Evolutionary conservation across 1,140 invertebrate species (phyloP), one percentile per base, ranked within the genome.

Genomic region (Berghia stephanieae): DNA sequence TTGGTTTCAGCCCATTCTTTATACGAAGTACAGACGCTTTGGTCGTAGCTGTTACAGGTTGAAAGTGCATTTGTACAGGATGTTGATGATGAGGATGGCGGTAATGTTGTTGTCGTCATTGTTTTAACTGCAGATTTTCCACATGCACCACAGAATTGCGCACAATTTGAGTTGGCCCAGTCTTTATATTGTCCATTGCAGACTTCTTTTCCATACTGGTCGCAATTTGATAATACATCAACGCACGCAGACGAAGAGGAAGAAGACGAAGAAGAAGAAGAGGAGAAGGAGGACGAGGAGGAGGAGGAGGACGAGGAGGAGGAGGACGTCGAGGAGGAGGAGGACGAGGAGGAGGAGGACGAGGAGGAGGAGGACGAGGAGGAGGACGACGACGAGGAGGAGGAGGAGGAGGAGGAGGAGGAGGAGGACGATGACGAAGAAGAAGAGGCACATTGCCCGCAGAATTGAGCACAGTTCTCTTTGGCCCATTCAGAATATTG

Each of bases 121-220:
- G 36, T 6, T 38, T 34, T 69, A 4, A 60, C 21, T 57, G 55
- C 6, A 0, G 55, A 13, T 6, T 0, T 57, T 8, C 77, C 57
- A 68, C 82, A 83, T 63, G 67, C 77, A 8, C 83, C 83, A 57
- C 85, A 86, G 66, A 80, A 82, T 34, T 81, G 78, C 40, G 80
- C 77, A 69, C 85, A 86, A 57, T 85, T 85, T 5, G 77, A 75
- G 24, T 73, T 80, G 27, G 84, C 83, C 85, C 85, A 86, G 16
- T 80, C 80, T 8, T 73, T 78, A 75, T 86, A 85, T 0, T 82
- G 78, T 4, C 79, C 80, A 34, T 52, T 44, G 57, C 85, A 86
- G 3, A 84, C 72, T 16, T 71, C 77, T 31, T 79, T 31, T 43
- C 84, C 83, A 71, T 83, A 84, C 10, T 55, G 74, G 4, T 63